Percentiles rank a stretch among this genome's conserved stretches.
These are phyloP conservation scores for Bellardia bayeri DNA, from an alignment of 2,888 invertebrate species.

Conservation along the genomic window DNA sequence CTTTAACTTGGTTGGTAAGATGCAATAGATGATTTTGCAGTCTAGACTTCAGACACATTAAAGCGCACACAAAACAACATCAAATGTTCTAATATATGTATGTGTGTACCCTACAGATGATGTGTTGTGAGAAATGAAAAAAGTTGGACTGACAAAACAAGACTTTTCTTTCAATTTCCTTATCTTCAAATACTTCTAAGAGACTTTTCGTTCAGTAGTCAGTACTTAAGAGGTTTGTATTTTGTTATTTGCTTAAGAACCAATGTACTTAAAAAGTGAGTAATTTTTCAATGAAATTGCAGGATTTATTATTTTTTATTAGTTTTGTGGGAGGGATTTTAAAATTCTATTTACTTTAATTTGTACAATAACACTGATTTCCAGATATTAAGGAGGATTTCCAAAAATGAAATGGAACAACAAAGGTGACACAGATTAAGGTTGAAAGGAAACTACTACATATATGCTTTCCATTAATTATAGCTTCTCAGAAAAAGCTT, in stretches of 20 bases:
- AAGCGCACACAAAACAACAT: conserved; percentile 20
- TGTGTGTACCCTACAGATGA: not conserved
- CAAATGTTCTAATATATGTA: not conserved
- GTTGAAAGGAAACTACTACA: not conserved
- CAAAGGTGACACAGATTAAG: not conserved
- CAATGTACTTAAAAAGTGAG: not conserved
- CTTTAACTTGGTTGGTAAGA: conserved; percentile 13
- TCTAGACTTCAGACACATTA: conserved; percentile 69
- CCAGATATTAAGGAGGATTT: conserved; percentile 11
- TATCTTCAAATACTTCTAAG: conserved; percentile 13
- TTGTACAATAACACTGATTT: conserved; percentile 4
- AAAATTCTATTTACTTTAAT: conserved; percentile 10
- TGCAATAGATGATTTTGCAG: conserved; percentile 55
- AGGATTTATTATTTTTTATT: not conserved
- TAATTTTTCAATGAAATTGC: not conserved
- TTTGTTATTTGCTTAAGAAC: conserved; percentile 14
- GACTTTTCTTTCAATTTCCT: conserved; percentile 17
- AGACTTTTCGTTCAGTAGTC: not conserved
- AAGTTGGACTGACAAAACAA: conserved; percentile 40
- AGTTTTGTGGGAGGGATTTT: not conserved
- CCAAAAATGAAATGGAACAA: not conserved
- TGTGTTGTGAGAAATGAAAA: conserved; percentile 18
- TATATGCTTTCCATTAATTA: not conserved
- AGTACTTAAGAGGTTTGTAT: conserved; percentile 4
- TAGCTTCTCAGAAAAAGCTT: not conserved